Evolutionary conservation across 2,113 vertebrate species (phyloP).

Genomic region (Pyrgilauda ruficollis): DNA sequence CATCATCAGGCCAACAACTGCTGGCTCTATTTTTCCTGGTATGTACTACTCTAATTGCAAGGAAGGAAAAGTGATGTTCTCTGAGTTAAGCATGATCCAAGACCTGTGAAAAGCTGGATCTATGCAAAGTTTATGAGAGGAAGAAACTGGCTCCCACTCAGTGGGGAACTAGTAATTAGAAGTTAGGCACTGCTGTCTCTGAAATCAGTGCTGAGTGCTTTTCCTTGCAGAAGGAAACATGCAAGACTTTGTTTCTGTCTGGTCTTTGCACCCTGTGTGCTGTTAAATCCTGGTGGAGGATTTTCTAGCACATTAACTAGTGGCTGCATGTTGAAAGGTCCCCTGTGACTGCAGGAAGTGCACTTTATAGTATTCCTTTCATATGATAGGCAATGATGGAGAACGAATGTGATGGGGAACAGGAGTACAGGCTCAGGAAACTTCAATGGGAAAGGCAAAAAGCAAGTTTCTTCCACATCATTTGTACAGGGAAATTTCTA

Average conservation of each 20-base stretch:
- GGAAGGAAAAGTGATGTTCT: background rate
- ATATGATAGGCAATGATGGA: background rate
- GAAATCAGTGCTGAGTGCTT: background rate
- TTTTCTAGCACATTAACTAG: background rate
- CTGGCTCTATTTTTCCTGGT: background rate
- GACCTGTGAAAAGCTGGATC: background rate
- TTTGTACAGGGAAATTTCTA: background rate
- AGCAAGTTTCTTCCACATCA: background rate
- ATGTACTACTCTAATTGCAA: background rate
- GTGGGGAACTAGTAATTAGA: background rate
- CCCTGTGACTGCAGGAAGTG: background rate
- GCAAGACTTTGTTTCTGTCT: background rate
- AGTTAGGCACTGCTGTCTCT: background rate
- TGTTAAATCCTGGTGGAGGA: background rate
- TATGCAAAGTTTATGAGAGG: background rate
- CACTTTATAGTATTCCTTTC: fast-evolving
- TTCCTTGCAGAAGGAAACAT: background rate
- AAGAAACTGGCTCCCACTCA: background rate
- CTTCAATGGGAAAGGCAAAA: background rate
- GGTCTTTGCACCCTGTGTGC: background rate
- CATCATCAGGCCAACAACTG: background rate
- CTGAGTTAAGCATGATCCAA: background rate
- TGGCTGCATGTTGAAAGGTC: background rate
- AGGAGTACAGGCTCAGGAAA: background rate
- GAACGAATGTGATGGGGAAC: background rate